These are phyloP conservation scores for Cyrtonyx montezumae DNA, from an alignment of 2,113 vertebrate genomes.

Conservation along the genomic window DNA sequence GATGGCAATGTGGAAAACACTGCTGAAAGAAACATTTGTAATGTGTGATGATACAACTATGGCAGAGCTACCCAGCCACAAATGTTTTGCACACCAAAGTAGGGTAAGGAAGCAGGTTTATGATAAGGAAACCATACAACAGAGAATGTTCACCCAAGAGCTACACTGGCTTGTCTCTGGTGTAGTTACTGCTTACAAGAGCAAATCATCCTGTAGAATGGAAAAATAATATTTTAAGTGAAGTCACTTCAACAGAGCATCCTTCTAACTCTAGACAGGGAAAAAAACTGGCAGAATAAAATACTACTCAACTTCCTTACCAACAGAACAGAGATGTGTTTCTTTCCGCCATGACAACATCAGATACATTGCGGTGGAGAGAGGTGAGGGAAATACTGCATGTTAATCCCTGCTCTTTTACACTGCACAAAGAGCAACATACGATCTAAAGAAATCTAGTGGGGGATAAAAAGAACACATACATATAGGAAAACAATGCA, in stretches of 20 bases:
- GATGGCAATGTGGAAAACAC: neutral
- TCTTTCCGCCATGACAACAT: neutral
- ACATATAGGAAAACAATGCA: neutral
- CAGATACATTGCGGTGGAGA: neutral
- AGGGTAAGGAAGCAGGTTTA: neutral
- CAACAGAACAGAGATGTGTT: neutral
- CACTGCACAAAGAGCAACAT: neutral
- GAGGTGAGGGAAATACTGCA: fast-evolving
- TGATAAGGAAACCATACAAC: neutral
- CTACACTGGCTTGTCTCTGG: neutral
- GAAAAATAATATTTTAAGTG: neutral
- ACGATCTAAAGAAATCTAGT: neutral
- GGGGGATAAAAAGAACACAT: neutral
- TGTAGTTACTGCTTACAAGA: neutral
- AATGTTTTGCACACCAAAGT: neutral
- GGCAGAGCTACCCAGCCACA: neutral
- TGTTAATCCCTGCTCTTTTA: neutral
- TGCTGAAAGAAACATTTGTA: neutral
- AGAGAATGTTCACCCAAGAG: neutral
- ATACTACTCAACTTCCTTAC: neutral
- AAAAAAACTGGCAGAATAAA: neutral
- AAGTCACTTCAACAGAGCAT: neutral
- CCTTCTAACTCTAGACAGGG: neutral
- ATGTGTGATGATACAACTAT: neutral
- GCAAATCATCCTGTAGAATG: neutral